Evolutionary conservation across 2,888 invertebrate species (phyloP), one percentile per base, ranked within the genome.

Genomic region (Noctua pronuba): DNA sequence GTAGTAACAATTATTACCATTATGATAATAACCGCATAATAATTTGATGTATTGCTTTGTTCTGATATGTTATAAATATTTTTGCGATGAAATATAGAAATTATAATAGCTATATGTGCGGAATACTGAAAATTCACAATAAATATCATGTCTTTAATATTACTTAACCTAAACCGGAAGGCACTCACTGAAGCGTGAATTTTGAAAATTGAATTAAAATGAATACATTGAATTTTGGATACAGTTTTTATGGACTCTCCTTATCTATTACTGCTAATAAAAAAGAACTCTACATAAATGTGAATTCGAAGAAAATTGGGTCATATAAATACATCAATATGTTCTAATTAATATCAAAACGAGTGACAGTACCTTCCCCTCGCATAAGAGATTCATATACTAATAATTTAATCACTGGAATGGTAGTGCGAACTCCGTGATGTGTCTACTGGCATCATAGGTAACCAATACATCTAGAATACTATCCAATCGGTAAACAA

Each of bases 151-250:
- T 35, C 75, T 82, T 82, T 35, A 38, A 55, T 66, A 83, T 55
- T 52, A 76, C 75, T 84, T 84, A 87, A 88, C 55, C 86, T 85
- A 83, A 84, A 46, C 77, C 68, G 75, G 79, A 83, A 88, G 88
- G 84, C 88, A 87, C 84, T 80, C 74, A 79, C 72, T 65, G 38
- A 58, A 58, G 52, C 35, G 68, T 71, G 82, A 76, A 79, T 55
- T 72, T 74, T 66, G 38, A 78, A 46, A 10, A 75, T 69, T 28
- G 4, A 58, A 62, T 1, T 49, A 41, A 62, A 31, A 41, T 10
- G 0, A 18, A 1, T 70, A 46, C 49, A 18, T 41, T 13, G 24
- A 28, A 66, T 77, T 64, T 58, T 0, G 5, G 2, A n/a, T 55
- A 24, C n/a, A 7, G 8, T 69, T 68, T 44, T 46, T 18, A 13